Conservation (phyloP, 2,888 invertebrate species). For the Lithophane semibrunnea region DNA sequence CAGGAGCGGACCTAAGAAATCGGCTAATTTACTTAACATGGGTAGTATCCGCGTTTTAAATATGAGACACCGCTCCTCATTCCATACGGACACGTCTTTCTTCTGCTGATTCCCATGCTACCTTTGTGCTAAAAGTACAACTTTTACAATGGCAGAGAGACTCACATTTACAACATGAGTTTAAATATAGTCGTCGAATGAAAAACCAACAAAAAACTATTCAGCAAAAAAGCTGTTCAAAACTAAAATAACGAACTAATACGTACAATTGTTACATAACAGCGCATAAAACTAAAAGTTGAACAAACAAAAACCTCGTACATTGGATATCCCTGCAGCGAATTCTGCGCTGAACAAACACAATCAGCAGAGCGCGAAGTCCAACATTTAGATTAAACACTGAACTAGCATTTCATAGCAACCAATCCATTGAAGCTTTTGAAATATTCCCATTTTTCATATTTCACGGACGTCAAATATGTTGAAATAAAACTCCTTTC, state of each 20-base stretch:
- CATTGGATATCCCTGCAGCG: background rate
- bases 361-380: constrained; percentile 6
- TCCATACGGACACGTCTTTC: background rate
- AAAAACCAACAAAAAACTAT: background rate
- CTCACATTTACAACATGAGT: background rate
- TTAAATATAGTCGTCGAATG: background rate
- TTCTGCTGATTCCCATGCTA: background rate
- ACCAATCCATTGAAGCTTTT: constrained; percentile 5
- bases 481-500: background rate
- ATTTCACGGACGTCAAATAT: background rate
- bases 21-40: background rate
- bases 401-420: constrained; percentile 8
- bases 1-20: background rate
- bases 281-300: constrained; percentile 7
- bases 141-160: too few relatives aligned
- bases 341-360: constrained; percentile 35
- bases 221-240: background rate
- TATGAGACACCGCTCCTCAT: background rate
- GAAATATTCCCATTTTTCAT: background rate
- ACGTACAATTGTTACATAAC: background rate
- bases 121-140: background rate
- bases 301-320: background rate
- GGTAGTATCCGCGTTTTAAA: background rate
- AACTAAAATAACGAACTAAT: constrained; percentile 6
- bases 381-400: constrained; percentile 24